Evolutionary conservation across 2,797 vertebrate genomes (phyloP).

Genomic region (Lindbergichthys nudifrons): DNA sequence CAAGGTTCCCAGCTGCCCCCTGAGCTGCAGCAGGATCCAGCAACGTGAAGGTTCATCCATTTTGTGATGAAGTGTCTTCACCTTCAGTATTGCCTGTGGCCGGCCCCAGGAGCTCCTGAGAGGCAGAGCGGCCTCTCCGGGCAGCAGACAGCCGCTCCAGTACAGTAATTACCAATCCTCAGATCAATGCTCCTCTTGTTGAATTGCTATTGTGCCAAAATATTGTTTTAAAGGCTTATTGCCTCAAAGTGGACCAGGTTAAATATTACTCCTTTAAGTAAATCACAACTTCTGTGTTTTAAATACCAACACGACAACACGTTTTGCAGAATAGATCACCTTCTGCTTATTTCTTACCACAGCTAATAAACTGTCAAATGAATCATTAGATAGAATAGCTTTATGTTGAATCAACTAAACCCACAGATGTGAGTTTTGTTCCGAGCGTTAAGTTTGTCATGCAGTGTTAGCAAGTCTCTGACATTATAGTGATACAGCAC

Average conservation of each 20-base stretch:
- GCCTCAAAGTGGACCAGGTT: slow-evolving; percentile 5
- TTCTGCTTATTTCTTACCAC: neutral
- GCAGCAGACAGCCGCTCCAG: slow-evolving; percentile 27
- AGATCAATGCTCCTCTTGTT: slow-evolving; percentile 10
- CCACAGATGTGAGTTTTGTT: slow-evolving; percentile 16
- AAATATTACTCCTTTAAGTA: slow-evolving; percentile 16
- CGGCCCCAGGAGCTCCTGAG: slow-evolving; percentile 28
- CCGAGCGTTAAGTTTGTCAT: slow-evolving; percentile 18
- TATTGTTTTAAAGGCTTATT: slow-evolving; percentile 10
- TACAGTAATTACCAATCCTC: slow-evolving; percentile 29
- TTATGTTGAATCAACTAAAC: slow-evolving; percentile 22
- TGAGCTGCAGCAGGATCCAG: slow-evolving; percentile 29
- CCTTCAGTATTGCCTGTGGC: slow-evolving; percentile 53
- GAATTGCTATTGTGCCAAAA: slow-evolving; percentile 15
- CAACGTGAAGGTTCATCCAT: slow-evolving; percentile 51
- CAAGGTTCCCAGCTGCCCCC: slow-evolving; percentile 25
- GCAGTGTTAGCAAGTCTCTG: slow-evolving; percentile 26
- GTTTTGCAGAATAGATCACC: slow-evolving; percentile 3
- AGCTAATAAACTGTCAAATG: slow-evolving; percentile 6
- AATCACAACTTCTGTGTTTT: neutral
- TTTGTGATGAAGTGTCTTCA: slow-evolving; percentile 59
- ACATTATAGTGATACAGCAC: slow-evolving; percentile 58
- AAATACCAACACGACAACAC: neutral
- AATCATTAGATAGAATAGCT: slow-evolving; percentile 12
- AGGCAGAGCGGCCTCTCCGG: slow-evolving; percentile 18